These are phyloP conservation scores for Labeo calbasu DNA, from an alignment of 2,797 vertebrate species.

Conservation along the genomic window DNA sequence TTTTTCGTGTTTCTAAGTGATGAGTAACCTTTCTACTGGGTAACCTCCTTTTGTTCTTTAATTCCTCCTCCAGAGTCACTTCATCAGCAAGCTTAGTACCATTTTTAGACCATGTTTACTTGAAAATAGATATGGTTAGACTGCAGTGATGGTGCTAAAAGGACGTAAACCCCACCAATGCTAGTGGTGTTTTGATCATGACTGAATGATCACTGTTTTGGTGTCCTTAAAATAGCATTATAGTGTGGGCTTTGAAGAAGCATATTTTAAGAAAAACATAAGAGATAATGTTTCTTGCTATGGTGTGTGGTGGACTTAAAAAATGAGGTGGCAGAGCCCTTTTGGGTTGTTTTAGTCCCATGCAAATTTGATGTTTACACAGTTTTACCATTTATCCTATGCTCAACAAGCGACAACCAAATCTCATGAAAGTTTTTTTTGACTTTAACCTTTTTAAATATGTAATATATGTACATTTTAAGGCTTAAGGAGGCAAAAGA, in stretches of 20 bases:
- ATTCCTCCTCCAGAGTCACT: conserved; percentile 7
- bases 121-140: background rate
- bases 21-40: background rate
- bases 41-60: conserved; percentile 13
- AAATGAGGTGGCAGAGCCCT: background rate
- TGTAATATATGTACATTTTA: background rate
- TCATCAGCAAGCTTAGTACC: conserved; percentile 12
- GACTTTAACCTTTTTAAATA: conserved; percentile 3
- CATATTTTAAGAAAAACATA: conserved; percentile 8
- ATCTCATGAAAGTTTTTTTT: background rate
- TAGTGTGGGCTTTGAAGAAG: background rate
- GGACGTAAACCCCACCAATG: background rate
- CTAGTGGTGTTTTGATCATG: background rate
- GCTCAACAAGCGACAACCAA: background rate
- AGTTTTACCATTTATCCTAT: background rate
- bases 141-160: conserved; percentile 3
- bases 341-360: background rate
- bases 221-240: background rate
- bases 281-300: background rate
- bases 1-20: conserved; percentile 18
- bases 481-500: background rate
- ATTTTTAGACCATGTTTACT: background rate
- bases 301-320: background rate
- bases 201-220: background rate
- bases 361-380: background rate